These are phyloP conservation scores for Calyptomena viridis DNA, from an alignment of 2,113 vertebrate species.

Conservation along the genomic window DNA sequence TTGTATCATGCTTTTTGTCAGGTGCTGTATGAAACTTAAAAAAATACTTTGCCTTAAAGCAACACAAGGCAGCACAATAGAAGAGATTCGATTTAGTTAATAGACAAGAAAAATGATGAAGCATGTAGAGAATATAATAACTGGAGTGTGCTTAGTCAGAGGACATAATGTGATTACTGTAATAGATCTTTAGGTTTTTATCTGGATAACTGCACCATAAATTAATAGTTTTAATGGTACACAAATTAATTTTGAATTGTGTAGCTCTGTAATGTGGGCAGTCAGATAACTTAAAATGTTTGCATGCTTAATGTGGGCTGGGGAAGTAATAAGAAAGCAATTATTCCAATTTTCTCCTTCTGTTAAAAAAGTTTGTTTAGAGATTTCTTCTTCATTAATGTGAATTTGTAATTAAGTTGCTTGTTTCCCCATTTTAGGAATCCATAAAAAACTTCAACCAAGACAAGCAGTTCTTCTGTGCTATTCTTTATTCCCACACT, in stretches of 20 bases:
- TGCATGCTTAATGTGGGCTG: background rate
- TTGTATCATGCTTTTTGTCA: background rate
- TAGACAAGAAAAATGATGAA: background rate
- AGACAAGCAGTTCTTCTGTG: slow-evolving; percentile 81
- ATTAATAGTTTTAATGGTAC: background rate
- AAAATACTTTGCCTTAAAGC: background rate
- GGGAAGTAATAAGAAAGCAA: background rate
- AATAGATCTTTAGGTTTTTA: background rate
- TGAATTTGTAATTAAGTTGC: background rate
- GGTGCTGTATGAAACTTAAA: background rate
- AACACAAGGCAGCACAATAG: background rate
- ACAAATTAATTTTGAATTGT: background rate
- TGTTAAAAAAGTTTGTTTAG: background rate
- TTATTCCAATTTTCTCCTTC: background rate
- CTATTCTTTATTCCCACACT: slow-evolving; percentile 84
- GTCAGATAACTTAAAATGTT: background rate
- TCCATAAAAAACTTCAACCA: slow-evolving; percentile 83
- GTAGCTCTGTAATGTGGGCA: background rate
- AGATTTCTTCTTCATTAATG: background rate
- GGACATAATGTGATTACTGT: background rate
- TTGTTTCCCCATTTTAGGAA: slow-evolving; percentile 67
- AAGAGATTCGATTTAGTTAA: background rate
- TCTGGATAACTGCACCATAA: background rate
- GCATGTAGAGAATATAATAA: background rate
- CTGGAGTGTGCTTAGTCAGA: background rate